These are phyloP conservation scores for Sturnus vulgaris DNA, from an alignment of 2,113 vertebrate genomes.

Conservation along the genomic window DNA sequence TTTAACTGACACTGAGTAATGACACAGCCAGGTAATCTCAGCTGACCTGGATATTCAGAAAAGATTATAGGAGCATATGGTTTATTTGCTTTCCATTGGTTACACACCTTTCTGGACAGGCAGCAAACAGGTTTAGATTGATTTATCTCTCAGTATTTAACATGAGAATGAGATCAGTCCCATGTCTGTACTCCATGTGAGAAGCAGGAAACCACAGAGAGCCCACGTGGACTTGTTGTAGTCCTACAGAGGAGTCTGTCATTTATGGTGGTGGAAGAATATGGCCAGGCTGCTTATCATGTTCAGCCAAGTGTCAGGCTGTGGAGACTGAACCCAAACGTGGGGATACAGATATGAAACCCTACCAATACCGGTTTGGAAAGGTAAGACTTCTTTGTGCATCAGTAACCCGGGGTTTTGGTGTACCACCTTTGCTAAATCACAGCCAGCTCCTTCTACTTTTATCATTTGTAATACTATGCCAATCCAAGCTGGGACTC, in stretches of 20 bases:
- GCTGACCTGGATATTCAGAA: neutral
- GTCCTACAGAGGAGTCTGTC: neutral
- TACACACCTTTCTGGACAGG: neutral
- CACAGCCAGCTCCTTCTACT: neutral
- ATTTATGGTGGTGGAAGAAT: neutral
- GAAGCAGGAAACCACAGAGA: neutral
- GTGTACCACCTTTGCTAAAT: neutral
- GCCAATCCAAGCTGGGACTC: neutral
- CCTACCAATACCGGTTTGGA: neutral
- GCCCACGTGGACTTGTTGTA: fast-evolving
- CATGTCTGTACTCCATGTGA: neutral
- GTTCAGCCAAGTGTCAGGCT: neutral
- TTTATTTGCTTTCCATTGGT: neutral
- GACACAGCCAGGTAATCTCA: neutral
- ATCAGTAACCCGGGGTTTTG: neutral
- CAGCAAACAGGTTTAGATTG: neutral
- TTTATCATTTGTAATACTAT: neutral
- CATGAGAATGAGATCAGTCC: neutral
- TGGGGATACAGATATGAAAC: neutral
- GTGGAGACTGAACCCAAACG: neutral
- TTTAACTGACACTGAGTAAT: neutral
- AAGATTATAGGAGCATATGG: neutral
- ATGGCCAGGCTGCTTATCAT: neutral
- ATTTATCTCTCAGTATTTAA: neutral
- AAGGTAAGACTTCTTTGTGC: neutral